These are phyloP conservation scores for Parazoanthus swiftii DNA, from an alignment of 92 coral and sea anemone species.

Conservation along the genomic window DNA sequence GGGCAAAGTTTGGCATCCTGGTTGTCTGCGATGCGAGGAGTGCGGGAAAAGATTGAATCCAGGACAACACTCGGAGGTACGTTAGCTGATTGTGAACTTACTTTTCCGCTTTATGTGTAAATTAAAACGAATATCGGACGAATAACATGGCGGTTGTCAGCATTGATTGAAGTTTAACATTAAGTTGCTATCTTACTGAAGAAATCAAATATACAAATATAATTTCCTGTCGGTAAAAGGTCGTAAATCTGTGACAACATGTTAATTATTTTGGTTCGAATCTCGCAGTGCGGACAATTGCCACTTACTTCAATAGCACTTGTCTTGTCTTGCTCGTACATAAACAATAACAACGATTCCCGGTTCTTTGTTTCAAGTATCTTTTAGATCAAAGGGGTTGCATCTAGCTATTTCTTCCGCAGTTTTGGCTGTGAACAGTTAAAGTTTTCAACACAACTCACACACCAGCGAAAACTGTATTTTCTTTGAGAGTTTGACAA, in stretches of 20 bases:
- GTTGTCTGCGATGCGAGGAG: constrained; percentile 93
- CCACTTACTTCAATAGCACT: too few species aligned
- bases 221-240: background rate
- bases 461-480: background rate
- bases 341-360: background rate
- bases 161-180: background rate
- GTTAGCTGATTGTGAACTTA: constrained; percentile 18
- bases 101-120: background rate
- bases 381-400: constrained; percentile 3
- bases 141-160: too few species aligned
- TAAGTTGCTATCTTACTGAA: background rate
- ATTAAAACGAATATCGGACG: background rate
- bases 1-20: constrained; percentile 98
- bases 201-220: background rate
- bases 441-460: too few species aligned
- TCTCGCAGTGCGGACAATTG: too few species aligned
- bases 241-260: background rate
- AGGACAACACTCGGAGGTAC: constrained; percentile 96
- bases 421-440: background rate
- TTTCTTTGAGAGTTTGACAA: background rate
- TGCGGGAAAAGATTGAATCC: constrained; percentile 97
- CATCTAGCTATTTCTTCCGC: background rate
- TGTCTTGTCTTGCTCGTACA: background rate
- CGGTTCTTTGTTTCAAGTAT: constrained; percentile 11
- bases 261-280: background rate